Conservation (phyloP, 2,113 vertebrate species). For the Colistium nudipinnis region DNA sequence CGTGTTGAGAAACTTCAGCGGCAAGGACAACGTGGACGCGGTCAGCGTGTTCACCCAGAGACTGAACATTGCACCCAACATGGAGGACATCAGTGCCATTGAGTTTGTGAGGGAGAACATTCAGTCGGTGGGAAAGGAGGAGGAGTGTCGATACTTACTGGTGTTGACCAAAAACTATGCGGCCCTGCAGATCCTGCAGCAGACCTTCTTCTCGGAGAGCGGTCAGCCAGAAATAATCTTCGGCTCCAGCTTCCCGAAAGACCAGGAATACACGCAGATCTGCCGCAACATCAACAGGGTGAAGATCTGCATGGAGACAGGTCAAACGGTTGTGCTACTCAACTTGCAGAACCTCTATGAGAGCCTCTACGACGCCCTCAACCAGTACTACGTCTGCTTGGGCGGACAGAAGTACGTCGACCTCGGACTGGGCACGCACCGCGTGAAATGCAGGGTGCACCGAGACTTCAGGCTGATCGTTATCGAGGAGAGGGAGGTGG, state of each 20-base stretch:
- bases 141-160: constrained; percentile 91
- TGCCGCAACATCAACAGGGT: constrained; percentile 96
- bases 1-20: constrained; percentile 94
- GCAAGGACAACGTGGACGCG: constrained; percentile 85
- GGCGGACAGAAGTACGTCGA: constrained; percentile 97
- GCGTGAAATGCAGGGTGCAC: constrained; percentile 96
- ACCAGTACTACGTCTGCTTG: constrained; percentile 95
- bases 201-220: constrained; percentile 80
- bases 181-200: constrained; percentile 93
- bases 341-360: constrained; percentile 97
- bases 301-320: constrained; percentile 97
- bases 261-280: constrained; percentile 95
- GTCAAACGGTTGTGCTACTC: constrained; percentile 89
- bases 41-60: constrained; percentile 83
- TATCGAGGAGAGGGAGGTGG: constrained; percentile 93
- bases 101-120: constrained; percentile 90
- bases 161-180: constrained; percentile 93
- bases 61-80: constrained; percentile 49
- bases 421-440: constrained; percentile 93
- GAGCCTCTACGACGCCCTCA: constrained; percentile 96
- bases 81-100: constrained; percentile 80
- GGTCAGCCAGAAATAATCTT: constrained; percentile 93
- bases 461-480: constrained; percentile 89
- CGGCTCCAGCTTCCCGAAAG: constrained; percentile 94
- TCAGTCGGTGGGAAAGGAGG: constrained; percentile 73